Evolutionary conservation across 2,113 vertebrate genomes (phyloP).

Genomic region (Actinemys pallida): DNA sequence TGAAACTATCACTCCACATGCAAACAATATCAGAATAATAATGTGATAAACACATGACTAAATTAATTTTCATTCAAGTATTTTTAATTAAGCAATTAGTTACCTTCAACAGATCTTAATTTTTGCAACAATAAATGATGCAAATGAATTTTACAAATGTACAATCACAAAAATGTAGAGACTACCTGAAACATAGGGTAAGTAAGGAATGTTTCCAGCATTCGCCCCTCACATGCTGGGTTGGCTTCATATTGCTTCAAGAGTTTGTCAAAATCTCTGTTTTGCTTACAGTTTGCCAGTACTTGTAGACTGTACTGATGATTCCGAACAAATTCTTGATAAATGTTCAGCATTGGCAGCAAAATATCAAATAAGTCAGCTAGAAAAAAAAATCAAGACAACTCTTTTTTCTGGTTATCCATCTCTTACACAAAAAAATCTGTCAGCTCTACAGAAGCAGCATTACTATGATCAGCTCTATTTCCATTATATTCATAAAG

Average conservation of each 20-base stretch:
- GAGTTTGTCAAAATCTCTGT: slow-evolving; percentile 99
- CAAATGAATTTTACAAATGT: neutral
- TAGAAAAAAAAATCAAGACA: slow-evolving; percentile 69
- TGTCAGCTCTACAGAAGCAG: neutral
- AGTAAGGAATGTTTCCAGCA: slow-evolving; percentile 98
- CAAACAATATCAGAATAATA: neutral
- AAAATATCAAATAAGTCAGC: slow-evolving; percentile 99
- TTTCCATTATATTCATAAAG: neutral
- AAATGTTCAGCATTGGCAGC: slow-evolving; percentile 99
- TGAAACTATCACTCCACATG: neutral
- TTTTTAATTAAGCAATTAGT: neutral
- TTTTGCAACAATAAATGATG: neutral
- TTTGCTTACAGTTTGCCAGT: slow-evolving; percentile 98
- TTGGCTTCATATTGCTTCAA: slow-evolving; percentile 98
- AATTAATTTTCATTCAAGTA: neutral
- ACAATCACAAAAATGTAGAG: neutral
- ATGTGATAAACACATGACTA: neutral
- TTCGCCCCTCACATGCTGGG: slow-evolving; percentile 94
- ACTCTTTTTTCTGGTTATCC: neutral
- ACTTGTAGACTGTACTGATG: slow-evolving; percentile 99
- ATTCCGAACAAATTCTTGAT: slow-evolving; percentile 99
- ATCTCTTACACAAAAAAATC: neutral
- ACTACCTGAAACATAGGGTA: slow-evolving; percentile 99
- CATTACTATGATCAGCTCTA: neutral
- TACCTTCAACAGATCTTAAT: rapidly evolving